phyloP scores from a whole-genome alignment of 1,140 invertebrate species.

The Dendrolimus punctatus region DNA sequence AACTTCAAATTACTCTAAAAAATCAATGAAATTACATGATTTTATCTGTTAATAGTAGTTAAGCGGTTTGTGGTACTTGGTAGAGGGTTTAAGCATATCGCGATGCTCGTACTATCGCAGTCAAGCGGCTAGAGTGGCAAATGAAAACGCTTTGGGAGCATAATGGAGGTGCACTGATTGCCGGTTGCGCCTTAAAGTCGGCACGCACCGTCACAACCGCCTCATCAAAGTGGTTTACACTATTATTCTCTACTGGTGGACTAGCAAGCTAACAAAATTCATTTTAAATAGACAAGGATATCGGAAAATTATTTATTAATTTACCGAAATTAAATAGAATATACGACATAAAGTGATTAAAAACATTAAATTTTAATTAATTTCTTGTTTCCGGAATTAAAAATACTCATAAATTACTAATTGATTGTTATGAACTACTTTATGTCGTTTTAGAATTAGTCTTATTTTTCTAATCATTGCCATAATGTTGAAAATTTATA shows the following conservation, averaged over 20 bases:
- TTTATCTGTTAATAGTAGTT: constrained; percentile 20
- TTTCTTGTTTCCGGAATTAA: too few species aligned
- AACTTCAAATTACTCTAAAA: background rate
- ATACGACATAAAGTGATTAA: too few species aligned
- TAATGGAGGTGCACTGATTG: constrained; percentile 41
- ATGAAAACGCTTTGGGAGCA: constrained; percentile 38
- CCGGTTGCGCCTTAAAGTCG: constrained; percentile 18
- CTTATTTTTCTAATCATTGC: too few species aligned
- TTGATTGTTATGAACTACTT: too few species aligned
- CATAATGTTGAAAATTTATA: too few species aligned
- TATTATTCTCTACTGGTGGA: constrained; percentile 25
- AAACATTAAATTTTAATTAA: too few species aligned
- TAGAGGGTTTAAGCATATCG: constrained; percentile 7
- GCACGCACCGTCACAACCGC: constrained; percentile 27
- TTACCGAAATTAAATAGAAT: too few species aligned
- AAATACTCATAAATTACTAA: too few species aligned
- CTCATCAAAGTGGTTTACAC: constrained; percentile 22
- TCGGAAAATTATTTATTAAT: too few species aligned
- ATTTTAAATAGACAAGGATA: too few species aligned
- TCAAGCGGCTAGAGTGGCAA: constrained; percentile 22
- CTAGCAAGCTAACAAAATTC: constrained; percentile 16
- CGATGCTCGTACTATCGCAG: constrained; percentile 8
- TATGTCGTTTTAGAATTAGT: too few species aligned
- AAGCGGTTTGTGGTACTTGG: constrained; percentile 4
- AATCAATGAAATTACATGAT: constrained; percentile 24